Evolutionary conservation across 2,113 vertebrate species (phyloP).

Genomic region (Gymnobelideus leadbeateri): DNA sequence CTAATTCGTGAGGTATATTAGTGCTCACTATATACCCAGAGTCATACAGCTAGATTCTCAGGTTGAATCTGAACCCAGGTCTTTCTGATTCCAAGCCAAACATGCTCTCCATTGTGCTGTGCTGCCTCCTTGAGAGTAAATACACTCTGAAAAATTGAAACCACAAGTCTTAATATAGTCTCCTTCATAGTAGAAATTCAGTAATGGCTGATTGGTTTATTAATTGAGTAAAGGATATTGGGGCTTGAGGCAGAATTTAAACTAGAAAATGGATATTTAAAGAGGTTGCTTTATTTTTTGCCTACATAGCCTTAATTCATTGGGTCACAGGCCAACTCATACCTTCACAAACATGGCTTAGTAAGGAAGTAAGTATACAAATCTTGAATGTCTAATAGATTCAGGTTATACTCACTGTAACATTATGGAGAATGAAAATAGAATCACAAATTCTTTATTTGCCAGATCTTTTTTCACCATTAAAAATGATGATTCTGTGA

Average conservation of each 20-base stretch:
- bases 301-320: constrained; percentile 10
- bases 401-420: constrained; percentile 1
- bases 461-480: constrained; percentile 8
- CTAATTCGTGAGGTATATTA: not conserved
- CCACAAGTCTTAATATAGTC: constrained; percentile 30
- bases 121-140: not conserved
- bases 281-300: constrained; percentile 23
- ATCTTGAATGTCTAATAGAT: constrained; percentile 24
- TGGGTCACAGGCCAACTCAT: not conserved
- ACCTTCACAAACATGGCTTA: constrained; percentile 9
- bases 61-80: not conserved
- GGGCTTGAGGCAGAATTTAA: constrained; percentile 29
- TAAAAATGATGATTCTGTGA: not conserved
- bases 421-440: not conserved
- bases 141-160: constrained; percentile 46
- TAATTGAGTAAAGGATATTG: constrained; percentile 52
- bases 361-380: constrained; percentile 41
- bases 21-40: not conserved
- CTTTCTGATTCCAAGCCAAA: not conserved
- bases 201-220: constrained; percentile 55
- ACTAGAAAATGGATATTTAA: constrained; percentile 23
- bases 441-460: not conserved
- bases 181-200: constrained; percentile 37
- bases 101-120: not conserved
- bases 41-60: not conserved